Evolutionary conservation across 2,113 vertebrate genomes (phyloP).

Genomic region (Scomber colias): DNA sequence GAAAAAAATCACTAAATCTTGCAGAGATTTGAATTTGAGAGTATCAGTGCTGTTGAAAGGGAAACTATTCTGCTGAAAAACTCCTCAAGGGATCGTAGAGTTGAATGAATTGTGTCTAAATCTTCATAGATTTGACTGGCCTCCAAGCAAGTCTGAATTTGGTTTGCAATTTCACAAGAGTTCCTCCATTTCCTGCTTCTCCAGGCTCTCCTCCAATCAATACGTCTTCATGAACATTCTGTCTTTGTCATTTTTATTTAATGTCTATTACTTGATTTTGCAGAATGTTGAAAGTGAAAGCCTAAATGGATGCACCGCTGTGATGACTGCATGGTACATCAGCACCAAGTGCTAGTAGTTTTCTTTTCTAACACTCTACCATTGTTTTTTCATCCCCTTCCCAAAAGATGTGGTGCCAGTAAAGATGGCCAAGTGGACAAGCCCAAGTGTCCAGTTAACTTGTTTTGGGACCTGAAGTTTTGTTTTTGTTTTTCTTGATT

Average conservation of each 20-base stretch:
- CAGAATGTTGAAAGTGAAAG: slow-evolving; percentile 9
- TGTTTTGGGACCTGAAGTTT: no score
- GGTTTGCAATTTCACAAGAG: not conserved
- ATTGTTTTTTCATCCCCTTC: no score
- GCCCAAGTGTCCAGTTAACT: no score
- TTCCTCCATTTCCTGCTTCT: not conserved
- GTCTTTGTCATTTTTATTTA: not conserved
- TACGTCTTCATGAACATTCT: not conserved
- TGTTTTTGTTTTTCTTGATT: no score
- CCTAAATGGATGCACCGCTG: slow-evolving; percentile 3
- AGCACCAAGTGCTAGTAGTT: not conserved
- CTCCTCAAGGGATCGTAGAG: not conserved
- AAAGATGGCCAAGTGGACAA: no score
- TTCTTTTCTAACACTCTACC: not conserved
- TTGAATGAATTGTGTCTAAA: not conserved
- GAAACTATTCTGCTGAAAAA: not conserved
- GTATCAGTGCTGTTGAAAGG: not conserved
- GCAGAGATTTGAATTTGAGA: no score
- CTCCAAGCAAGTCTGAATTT: not conserved
- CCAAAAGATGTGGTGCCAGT: no score
- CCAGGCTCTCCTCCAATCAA: not conserved
- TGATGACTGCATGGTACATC: no score
- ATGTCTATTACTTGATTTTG: not conserved
- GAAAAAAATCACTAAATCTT: no score
- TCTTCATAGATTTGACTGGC: not conserved